phyloP scores from a whole-genome alignment of 2,113 vertebrate genomes.

The human (Homo sapiens) region GRCh38 chr6:135222501-135223000 shows the following conservation, averaged over 20 bases:
- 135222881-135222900: background rate
- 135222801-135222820: background rate
- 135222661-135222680: background rate
- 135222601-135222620: background rate
- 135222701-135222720: background rate
- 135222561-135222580: background rate
- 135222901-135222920: background rate
- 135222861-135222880: background rate
- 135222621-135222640: constrained; percentile 15
- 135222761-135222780: background rate
- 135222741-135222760: background rate
- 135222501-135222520: background rate
- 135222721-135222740: background rate
- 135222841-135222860: background rate
- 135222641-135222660: background rate
- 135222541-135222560: background rate
- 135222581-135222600: background rate
- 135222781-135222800: background rate
- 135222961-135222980: background rate
- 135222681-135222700: background rate
- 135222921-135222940: background rate
- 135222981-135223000: background rate
- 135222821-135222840: background rate
- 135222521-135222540: background rate
- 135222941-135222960: background rate